Percentiles rank a stretch among this genome's conserved stretches.
phyloP scores from a whole-genome alignment of 1,140 invertebrate genomes.

The Eurytemora carolleeae region DNA sequence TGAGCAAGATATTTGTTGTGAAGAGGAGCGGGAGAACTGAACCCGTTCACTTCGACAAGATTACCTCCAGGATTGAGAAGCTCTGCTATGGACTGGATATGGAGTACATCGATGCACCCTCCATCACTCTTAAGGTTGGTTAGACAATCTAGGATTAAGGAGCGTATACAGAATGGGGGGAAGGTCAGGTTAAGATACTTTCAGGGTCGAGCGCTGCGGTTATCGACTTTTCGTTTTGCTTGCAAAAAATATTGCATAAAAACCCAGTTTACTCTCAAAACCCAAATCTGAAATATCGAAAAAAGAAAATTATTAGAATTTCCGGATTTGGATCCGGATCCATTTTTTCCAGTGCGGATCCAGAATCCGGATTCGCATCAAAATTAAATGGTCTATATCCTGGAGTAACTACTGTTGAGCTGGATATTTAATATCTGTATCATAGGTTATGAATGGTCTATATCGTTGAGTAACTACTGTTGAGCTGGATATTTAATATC shows the following conservation, averaged over 20 bases:
- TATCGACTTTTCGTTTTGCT: slow-evolving; percentile 9
- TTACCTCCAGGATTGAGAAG: slow-evolving; percentile 83
- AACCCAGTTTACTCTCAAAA: too few species aligned
- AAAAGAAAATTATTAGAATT: too few species aligned
- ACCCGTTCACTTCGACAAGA: slow-evolving; percentile 90
- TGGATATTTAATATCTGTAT: too few species aligned
- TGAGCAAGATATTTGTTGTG: slow-evolving; percentile 26
- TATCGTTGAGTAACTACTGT: slow-evolving; percentile 90
- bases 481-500: slow-evolving; percentile 90
- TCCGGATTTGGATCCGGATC: too few species aligned
- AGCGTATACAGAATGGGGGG: too few species aligned
- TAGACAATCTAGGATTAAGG: too few species aligned
- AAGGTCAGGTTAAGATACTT: too few species aligned
- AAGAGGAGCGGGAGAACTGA: slow-evolving; percentile 58
- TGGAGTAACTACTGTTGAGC: slow-evolving; percentile 84
- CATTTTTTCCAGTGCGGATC: too few species aligned
- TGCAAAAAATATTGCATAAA: too few species aligned
- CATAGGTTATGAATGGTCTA: too few species aligned
- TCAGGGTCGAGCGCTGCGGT: neutral
- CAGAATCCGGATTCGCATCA: too few species aligned
- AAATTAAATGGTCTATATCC: slow-evolving; percentile 83
- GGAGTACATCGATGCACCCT: slow-evolving; percentile 83
- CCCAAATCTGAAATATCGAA: too few species aligned
- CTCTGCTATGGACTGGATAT: slow-evolving; percentile 86
- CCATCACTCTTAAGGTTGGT: slow-evolving; percentile 51